These are phyloP conservation scores for Ceratoteleas bidentatus DNA, from an alignment of 1,140 invertebrate genomes.

Conservation along the genomic window DNA sequence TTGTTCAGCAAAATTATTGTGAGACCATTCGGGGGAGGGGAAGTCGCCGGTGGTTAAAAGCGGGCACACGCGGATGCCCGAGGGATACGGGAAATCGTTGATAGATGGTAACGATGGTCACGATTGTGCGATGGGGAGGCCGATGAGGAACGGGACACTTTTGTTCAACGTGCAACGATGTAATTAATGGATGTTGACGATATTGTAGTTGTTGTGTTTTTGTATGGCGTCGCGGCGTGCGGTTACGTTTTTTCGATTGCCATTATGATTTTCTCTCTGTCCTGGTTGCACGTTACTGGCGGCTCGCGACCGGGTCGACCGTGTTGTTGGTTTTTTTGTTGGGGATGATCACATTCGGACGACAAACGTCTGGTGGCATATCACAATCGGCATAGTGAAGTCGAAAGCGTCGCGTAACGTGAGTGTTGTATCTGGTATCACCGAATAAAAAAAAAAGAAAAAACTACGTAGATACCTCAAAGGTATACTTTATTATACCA, in stretches of 20 bases:
- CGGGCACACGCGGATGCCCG: no score
- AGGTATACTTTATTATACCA: conserved; percentile 81
- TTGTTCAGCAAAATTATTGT: conserved; percentile 20
- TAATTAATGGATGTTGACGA: conserved; percentile 35
- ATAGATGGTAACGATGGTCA: no score
- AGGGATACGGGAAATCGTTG: no score
- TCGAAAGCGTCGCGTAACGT: conserved; percentile 68
- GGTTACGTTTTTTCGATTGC: conserved; percentile 50
- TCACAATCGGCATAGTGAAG: no score
- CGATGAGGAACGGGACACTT: background rate
- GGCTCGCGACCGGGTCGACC: no score
- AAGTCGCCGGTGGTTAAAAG: no score
- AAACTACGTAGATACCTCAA: conserved; percentile 82
- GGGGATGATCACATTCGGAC: background rate
- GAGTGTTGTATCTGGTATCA: conserved; percentile 78
- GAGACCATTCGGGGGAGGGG: no score
- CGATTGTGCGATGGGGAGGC: no score
- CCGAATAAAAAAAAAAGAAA: conserved; percentile 76
- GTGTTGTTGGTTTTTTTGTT: background rate
- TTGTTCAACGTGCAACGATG: conserved; percentile 45
- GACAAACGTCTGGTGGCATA: no score
- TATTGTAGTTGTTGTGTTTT: conserved; percentile 58
- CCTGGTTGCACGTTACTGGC: no score
- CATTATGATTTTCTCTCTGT: no score
- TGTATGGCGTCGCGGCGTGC: conserved; percentile 40